Evolutionary conservation across 1,140 invertebrate species (phyloP), one percentile per base, ranked within the genome.

Genomic region (Dreissena polymorpha): DNA sequence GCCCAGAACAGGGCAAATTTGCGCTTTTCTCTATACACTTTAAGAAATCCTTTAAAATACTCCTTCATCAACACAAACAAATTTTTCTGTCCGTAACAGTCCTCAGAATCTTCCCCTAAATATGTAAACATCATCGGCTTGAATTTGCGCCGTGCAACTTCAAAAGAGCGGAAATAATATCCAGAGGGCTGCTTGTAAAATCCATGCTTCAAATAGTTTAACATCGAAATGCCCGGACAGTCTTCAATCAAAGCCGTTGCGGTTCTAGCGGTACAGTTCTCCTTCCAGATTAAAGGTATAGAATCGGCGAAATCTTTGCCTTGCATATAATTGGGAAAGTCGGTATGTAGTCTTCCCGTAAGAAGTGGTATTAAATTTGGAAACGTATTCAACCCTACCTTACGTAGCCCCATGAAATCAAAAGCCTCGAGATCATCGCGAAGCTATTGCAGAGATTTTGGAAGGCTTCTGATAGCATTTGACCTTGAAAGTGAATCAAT

Each of bases 391-490:
- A 76, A 76, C 16, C 39, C 89, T 12, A 92, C 90, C 79, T 92
- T 92, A 60, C 89, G 92, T 74, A 92, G 92, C 0, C 91, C 92
- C 29, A 87, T 53, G 81, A 92, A 86, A 64, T 92, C 90, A 77
- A 91, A 83, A 2, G 87, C 90, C 3, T 74, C 50, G n/a, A 92
- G 70, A 29, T 89, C 72, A 1, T 86, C 14, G 86, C 88, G 86
- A 0, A 97, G 93, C 86, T 94, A 95, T 0, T 93, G 87, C 0
- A 94, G 90, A 0, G 96, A 96, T 87, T 94, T 94, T 0, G 96
- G 96, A 95, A 98, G 96, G 77, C 96, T 95, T 27, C 97, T 94
- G 67, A 96, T 94, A 75, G 97, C 96, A 92, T 98, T 97, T 67
- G 97, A 93, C 65, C 97, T 94, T 0, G 97, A 98, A 6, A 98